Base-by-base conservation (phyloP, 2,888 invertebrate species). In the Orgyia antiqua region DNA sequence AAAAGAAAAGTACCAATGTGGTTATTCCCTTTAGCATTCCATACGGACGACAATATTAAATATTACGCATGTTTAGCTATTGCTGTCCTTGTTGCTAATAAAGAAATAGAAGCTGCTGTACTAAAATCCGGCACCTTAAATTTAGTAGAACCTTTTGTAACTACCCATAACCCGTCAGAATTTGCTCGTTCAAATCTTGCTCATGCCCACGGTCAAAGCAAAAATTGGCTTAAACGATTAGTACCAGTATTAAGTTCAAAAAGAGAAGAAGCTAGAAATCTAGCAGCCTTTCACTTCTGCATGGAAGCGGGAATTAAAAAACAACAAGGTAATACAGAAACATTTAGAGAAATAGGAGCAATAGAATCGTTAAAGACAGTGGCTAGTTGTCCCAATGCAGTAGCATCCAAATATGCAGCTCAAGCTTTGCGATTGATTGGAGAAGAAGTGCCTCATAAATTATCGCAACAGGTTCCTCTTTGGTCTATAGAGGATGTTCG, bases 281-380 rank as follows among this genome's bases (percentile, higher is more conserved):
- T 99, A 54, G 99, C 98, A 2, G 98, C 99, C 18, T 99, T 99
- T 72, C 99, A 99, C 69, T 95, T 98, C 73, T 98, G 98, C 66
- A 98, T 99, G 97, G 99, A 99, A 78, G 98, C 99, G 7, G 96
- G 96, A 19, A 98, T 99, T 32, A 99, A 99, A 73, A 95, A 97
- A 58, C 93, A 94, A 56, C 96, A 96, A 72, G 94, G 94, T 3
- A 95, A 95, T 44, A 95, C 95, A 0, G 92, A 93, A 71, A 94
- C 97, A 60, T 98, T 98, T 70, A 89, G 92, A 39, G 96, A 97
- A 76, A 98, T 99, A 48, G 96, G 96, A 31, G 98, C 98, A 1
- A 94, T 99, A 42, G 96, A 97, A 58, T 94, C 98, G 0, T 87
- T 99, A 56, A 99, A 98, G 70, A 94, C 93, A 64, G 96, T 98